Evolutionary conservation across 2,888 invertebrate species (phyloP).

Genomic region (Kryphioiulus occultus): DNA sequence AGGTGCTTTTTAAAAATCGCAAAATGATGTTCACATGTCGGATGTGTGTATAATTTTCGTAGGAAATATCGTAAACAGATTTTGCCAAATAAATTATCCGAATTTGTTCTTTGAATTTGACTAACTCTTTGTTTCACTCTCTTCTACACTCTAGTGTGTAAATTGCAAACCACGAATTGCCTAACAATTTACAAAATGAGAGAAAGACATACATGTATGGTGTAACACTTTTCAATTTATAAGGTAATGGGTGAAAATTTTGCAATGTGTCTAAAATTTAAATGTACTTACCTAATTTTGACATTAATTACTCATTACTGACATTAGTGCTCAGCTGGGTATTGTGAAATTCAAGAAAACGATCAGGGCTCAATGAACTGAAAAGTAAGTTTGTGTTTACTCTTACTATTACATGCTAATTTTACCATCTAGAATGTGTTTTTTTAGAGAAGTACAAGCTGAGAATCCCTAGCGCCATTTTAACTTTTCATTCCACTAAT

Average conservation of each 20-base stretch:
- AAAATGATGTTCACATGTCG: background rate
- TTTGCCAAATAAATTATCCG: slow-evolving; percentile 1
- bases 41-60: background rate
- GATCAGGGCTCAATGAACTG: background rate
- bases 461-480: background rate
- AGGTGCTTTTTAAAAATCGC: background rate
- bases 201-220: no score
- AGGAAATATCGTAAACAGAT: slow-evolving; percentile 3
- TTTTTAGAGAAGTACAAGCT: background rate
- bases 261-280: no score
- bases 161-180: no score
- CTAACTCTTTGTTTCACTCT: background rate
- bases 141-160: no score
- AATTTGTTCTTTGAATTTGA: background rate
- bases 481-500: background rate
- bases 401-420: background rate
- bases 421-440: no score
- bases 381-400: background rate
- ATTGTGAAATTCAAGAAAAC: background rate
- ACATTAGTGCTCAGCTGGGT: no score
- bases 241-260: no score
- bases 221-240: no score
- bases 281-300: no score
- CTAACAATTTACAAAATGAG: no score
- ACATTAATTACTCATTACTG: no score